Conservation (phyloP, 2,888 invertebrate genomes). For the Maniola hyperantus region DNA sequence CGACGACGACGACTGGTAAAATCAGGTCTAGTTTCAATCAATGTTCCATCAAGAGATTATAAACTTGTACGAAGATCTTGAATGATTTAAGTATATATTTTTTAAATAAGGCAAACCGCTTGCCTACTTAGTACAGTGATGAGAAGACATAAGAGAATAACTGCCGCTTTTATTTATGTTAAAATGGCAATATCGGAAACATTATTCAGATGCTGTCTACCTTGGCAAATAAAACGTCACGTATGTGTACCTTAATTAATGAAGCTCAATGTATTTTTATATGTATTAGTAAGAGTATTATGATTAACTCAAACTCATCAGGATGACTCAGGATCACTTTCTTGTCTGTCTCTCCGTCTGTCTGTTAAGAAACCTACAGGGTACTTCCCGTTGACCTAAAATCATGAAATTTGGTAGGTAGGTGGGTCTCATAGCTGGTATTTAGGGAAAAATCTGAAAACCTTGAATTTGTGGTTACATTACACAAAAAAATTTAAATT, state of each 20-base stretch:
- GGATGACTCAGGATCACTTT: too few relatives aligned
- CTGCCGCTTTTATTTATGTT: background rate
- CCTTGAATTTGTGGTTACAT: too few relatives aligned
- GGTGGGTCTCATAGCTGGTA: too few relatives aligned
- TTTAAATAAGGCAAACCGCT: background rate
- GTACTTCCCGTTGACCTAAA: too few relatives aligned
- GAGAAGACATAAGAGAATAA: too few relatives aligned
- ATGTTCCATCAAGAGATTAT: too few relatives aligned
- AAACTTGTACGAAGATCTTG: background rate
- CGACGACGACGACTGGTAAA: background rate
- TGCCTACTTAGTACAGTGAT: background rate
- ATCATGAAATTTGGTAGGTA: too few relatives aligned
- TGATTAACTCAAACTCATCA: too few relatives aligned
- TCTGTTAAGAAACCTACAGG: too few relatives aligned
- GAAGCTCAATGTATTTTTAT: background rate
- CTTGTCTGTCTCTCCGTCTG: too few relatives aligned
- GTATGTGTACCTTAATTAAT: background rate
- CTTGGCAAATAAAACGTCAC: constrained; percentile 11
- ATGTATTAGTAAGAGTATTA: background rate
- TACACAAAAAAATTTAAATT: too few relatives aligned
- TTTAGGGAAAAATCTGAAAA: too few relatives aligned
- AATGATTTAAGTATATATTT: background rate
- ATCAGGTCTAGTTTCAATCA: background rate
- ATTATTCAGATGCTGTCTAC: background rate
- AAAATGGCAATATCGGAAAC: constrained; percentile 12